Conservation (phyloP, 1,140 invertebrate species). For the Drosophila tsacasi region DNA sequence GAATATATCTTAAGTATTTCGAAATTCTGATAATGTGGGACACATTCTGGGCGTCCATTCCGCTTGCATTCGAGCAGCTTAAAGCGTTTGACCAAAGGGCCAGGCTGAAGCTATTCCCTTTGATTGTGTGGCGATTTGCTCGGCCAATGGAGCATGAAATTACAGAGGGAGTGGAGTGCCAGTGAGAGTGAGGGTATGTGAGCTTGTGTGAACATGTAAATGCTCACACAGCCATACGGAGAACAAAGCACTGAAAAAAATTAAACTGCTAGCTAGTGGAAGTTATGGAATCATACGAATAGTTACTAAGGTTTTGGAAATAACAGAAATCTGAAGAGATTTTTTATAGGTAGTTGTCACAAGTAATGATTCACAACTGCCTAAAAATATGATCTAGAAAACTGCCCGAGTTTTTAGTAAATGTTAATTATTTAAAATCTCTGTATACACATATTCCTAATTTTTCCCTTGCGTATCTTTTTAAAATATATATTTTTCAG, state of each 20-base stretch:
- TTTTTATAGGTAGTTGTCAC: no score
- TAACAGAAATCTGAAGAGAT: no score
- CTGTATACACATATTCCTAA: no score
- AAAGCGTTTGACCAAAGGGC: slow-evolving; percentile 42
- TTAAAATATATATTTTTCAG: no score
- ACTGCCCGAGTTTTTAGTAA: no score
- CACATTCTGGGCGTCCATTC: slow-evolving; percentile 49
- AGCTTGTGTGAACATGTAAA: slow-evolving; percentile 40
- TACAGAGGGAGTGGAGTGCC: slow-evolving; percentile 39
- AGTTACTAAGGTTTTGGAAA: no score
- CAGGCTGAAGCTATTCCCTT: slow-evolving; percentile 41
- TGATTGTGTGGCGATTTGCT: slow-evolving; percentile 72
- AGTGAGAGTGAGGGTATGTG: not conserved
- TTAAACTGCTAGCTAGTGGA: no score
- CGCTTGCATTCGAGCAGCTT: slow-evolving; percentile 57
- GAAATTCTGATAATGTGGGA: slow-evolving; percentile 30
- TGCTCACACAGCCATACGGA: slow-evolving; percentile 14
- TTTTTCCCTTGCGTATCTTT: no score
- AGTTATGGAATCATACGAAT: no score
- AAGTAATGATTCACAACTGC: no score
- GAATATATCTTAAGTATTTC: slow-evolving; percentile 29
- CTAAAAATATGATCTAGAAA: no score
- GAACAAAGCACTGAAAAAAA: not conserved
- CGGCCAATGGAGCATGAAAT: slow-evolving; percentile 76
- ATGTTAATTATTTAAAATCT: no score